Evolutionary conservation across 1,140 invertebrate species (phyloP), one percentile per base, ranked within the genome.

Genomic region (Anastrepha ludens): DNA sequence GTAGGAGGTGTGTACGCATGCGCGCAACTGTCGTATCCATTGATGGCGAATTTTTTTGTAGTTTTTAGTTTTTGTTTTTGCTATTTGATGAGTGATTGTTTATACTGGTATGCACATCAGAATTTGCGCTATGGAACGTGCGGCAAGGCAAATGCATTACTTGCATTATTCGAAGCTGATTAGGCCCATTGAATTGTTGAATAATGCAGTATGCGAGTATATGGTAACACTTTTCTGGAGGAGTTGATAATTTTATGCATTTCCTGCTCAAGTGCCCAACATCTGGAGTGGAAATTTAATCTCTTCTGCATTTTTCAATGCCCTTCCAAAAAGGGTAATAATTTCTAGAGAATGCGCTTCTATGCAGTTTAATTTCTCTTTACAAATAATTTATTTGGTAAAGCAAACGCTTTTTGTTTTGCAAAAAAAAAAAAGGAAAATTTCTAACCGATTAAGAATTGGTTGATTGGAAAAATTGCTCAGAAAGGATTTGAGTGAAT

Each of bases 11-110:
- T 70, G 47, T 74, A 74, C 15, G 67, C 47, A 60, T 62, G 67
- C 74, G 74, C 74, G n/a, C 74, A 81, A 81, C 74, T 65, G 74
- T 41, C 87, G 85, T 81, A 64, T 85, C 29, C 39, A 78, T 41
- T 62, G 65, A 50, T 60, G 65, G 87, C 87, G 64, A 86, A 70
- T 81, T 86, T 60, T 86, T 39, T 86, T 86, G 8, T 55, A 29
- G 39, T 85, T 85, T 85, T 85, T 55, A 55, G 44, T 55, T 44
- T 20, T 67, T 59, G 20, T 20, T 50, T 87, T 87, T 67, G 20
- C 47, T 55, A 81, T 81, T 67, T 67, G 15, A 50, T 81, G 47
- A 20, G 74, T 81, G 41, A 81, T 81, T 81, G 47, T 81, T 81
- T 81, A 55, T 81, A 74, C 29, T 74, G 39, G 50, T 62, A 3